A percentile compares a stretch with the other conserved stretches of the same genome.
Evolutionary conservation across 1,140 invertebrate species (phyloP).

Genomic region (Diabrotica virgifera): DNA sequence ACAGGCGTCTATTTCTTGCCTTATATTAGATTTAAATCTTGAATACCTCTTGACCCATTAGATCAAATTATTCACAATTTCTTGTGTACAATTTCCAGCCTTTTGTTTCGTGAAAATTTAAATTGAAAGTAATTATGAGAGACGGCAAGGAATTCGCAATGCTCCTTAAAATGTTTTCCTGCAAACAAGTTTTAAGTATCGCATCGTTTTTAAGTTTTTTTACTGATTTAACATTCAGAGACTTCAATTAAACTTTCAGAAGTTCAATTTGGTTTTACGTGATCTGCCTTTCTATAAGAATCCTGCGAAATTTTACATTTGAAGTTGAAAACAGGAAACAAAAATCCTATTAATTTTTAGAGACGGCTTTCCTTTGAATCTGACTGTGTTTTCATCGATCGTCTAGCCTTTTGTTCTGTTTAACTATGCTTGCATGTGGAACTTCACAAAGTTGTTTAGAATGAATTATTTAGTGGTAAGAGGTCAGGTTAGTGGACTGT

Average conservation of each 20-base stretch:
- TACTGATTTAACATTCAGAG: background rate
- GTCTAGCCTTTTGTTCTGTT: background rate
- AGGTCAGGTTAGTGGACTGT: too few relatives aligned
- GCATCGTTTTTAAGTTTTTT: background rate
- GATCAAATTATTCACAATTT: background rate
- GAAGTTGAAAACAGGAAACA: background rate
- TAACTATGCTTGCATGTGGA: background rate
- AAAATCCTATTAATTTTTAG: background rate
- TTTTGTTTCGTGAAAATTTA: background rate
- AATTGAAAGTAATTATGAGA: conserved; percentile 3
- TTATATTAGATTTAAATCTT: background rate
- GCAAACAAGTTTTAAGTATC: background rate
- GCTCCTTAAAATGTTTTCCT: background rate
- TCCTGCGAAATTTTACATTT: background rate
- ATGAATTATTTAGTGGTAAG: background rate
- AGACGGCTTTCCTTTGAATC: background rate
- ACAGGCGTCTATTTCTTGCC: background rate
- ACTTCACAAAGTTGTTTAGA: background rate
- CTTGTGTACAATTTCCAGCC: background rate
- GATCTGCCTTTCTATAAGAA: background rate
- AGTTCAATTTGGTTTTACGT: conserved; percentile 1
- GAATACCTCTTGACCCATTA: background rate
- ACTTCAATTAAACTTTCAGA: background rate
- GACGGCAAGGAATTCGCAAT: background rate
- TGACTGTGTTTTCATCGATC: background rate